phyloP scores from a whole-genome alignment of 2,888 invertebrate genomes.

The Calameuta idolon region DNA sequence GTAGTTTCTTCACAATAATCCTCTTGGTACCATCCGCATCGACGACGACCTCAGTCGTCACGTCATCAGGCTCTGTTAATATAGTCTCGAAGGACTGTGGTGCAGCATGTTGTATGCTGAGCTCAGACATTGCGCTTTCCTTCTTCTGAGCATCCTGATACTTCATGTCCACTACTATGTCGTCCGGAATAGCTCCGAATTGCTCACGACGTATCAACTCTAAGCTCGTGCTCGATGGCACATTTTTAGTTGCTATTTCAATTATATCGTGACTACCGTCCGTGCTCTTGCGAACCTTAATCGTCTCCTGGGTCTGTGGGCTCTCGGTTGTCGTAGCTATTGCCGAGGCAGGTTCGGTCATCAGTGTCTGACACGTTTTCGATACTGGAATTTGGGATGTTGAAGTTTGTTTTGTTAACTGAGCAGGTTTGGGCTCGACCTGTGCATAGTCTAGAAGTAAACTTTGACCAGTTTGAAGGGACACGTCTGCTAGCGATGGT shows the following conservation, averaged over 20 bases:
- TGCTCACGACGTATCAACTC: conserved; percentile 29
- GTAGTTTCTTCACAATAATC: conserved; percentile 81
- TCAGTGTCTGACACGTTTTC: conserved; percentile 45
- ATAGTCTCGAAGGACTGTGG: conserved; percentile 86
- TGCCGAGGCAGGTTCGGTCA: conserved; percentile 36
- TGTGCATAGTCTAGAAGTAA: conserved; percentile 44
- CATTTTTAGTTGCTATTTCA: conserved; percentile 63
- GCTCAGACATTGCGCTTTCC: conserved; percentile 73
- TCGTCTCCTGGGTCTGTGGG: conserved; percentile 52
- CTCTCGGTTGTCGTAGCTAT: conserved; percentile 13
- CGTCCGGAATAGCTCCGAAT: conserved; percentile 64
- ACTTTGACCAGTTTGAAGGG: conserved; percentile 62
- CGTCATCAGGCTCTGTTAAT: conserved; percentile 84
- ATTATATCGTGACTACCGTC: conserved; percentile 63
- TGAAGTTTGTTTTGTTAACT: conserved; percentile 56
- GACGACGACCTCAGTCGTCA: conserved; percentile 82
- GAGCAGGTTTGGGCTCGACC: conserved; percentile 44
- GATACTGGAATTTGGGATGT: conserved; percentile 48
- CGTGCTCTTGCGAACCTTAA: conserved; percentile 58
- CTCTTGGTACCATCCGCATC: conserved; percentile 85
- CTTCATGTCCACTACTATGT: conserved; percentile 79
- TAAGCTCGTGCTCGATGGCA: conserved; percentile 32
- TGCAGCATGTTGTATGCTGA: conserved; percentile 78
- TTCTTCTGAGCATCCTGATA: conserved; percentile 72
- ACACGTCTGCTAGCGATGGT: conserved; percentile 60